Evolutionary conservation across 2,797 vertebrate species (phyloP).

Genomic region (Sylvilagus floridanus): DNA sequence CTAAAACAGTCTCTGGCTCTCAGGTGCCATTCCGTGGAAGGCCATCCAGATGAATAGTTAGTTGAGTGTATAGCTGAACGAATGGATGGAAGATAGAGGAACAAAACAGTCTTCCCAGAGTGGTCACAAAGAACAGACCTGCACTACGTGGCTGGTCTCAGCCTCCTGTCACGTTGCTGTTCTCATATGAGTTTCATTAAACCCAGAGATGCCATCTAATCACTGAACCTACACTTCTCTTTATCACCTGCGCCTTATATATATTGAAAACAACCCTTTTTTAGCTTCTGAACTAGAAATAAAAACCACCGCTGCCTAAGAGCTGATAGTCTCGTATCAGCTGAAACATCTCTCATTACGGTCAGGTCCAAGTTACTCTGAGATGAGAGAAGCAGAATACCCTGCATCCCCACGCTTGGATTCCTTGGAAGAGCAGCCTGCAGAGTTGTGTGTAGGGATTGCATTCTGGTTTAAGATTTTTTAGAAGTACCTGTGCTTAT

Average conservation of each 20-base stretch:
- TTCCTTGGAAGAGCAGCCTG: conserved; percentile 2
- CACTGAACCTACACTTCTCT: neutral
- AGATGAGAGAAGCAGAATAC: neutral
- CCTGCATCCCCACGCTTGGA: neutral
- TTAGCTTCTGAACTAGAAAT: conserved; percentile 13
- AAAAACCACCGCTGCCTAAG: neutral
- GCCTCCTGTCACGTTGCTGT: neutral
- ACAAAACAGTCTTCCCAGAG: neutral
- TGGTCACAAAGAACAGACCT: neutral
- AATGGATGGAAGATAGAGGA: neutral
- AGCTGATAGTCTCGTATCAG: neutral
- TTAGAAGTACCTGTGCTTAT: neutral
- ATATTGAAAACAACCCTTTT: neutral
- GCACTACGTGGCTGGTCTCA: neutral
- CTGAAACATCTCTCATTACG: conserved; percentile 48
- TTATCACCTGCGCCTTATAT: neutral
- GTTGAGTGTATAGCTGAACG: neutral
- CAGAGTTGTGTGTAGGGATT: neutral
- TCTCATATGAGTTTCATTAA: conserved; percentile 54
- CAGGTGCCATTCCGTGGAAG: neutral
- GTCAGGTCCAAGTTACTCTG: neutral
- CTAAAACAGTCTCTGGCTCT: neutral
- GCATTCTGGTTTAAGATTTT: neutral
- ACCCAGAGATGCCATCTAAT: neutral
- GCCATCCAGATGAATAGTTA: neutral